A percentile compares a stretch with the other conserved stretches of the same genome.
phyloP scores from a whole-genome alignment of 2,888 invertebrate genomes.

The Cantharis rustica region DNA sequence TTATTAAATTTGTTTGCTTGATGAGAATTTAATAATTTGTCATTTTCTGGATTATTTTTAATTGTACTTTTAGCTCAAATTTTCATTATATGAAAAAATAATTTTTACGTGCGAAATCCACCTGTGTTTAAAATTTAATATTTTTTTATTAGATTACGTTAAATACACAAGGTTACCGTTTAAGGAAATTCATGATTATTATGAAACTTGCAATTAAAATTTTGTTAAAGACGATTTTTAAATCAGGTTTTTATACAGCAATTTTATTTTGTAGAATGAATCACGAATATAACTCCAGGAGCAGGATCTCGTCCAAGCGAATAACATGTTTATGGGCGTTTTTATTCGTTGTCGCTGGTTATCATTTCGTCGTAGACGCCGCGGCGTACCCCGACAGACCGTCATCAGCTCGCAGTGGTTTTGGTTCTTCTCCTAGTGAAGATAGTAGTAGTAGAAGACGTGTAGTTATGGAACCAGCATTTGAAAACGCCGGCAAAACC shows the following conservation, averaged over 20 bases:
- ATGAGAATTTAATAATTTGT: too few relatives aligned
- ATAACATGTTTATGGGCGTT: slow-evolving; percentile 14
- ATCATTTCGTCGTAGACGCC: slow-evolving; percentile 19
- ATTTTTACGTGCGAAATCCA: too few relatives aligned
- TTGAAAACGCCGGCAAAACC: slow-evolving; percentile 69
- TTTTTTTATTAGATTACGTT: neutral
- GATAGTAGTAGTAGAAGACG: slow-evolving; percentile 7
- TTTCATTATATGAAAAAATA: too few relatives aligned
- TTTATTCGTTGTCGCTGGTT: slow-evolving; percentile 12
- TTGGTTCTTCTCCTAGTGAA: neutral
- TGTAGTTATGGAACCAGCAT: slow-evolving; percentile 66
- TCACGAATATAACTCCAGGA: slow-evolving; percentile 13
- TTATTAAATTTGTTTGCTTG: too few relatives aligned
- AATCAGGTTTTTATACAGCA: neutral
- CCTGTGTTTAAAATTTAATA: too few relatives aligned
- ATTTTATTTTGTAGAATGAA: slow-evolving; percentile 15
- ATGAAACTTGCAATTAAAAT: neutral
- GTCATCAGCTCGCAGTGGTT: neutral
- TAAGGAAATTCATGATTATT: neutral
- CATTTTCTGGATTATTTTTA: too few relatives aligned
- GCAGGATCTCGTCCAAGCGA: slow-evolving; percentile 7
- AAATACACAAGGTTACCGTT: neutral
- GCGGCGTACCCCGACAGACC: slow-evolving; percentile 17
- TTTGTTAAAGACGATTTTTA: neutral
- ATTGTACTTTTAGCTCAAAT: too few relatives aligned